Conservation (phyloP, 2,797 vertebrate genomes). For the Acestrorhynchus altus region DNA sequence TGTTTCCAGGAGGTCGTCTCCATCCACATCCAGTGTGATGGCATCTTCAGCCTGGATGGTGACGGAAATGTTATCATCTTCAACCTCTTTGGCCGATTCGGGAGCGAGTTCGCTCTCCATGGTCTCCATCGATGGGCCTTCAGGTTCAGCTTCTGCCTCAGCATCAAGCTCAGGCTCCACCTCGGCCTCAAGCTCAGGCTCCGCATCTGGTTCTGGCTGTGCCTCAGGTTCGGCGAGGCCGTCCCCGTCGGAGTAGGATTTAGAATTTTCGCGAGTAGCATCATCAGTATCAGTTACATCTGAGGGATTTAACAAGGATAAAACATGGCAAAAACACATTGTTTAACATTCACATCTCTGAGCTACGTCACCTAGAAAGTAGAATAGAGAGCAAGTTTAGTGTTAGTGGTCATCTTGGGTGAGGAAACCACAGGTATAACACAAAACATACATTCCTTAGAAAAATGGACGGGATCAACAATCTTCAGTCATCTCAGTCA, state of each 20-base stretch:
- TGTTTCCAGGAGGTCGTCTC: constrained; percentile 99
- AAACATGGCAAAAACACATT: constrained; percentile 95
- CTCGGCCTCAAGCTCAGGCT: constrained; percentile 60
- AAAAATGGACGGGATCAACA: constrained; percentile 50
- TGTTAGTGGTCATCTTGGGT: constrained; percentile 95
- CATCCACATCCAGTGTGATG: constrained; percentile 99
- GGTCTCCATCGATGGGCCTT: constrained; percentile 82
- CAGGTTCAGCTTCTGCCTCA: constrained; percentile 58
- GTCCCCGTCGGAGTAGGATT: constrained; percentile 93
- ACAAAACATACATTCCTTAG: constrained; percentile 93
- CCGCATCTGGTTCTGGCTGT: constrained; percentile 56
- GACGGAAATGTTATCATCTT: constrained; percentile 99
- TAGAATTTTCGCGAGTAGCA: constrained; percentile 99
- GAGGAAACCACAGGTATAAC: constrained; percentile 91
- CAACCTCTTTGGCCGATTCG: constrained; percentile 89
- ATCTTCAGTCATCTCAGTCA: constrained; percentile 47
- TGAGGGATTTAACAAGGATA: constrained; percentile 99
- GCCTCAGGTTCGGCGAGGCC: constrained; percentile 77
- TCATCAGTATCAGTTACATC: constrained; percentile 99
- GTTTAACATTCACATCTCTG: constrained; percentile 97
- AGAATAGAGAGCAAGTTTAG: constrained; percentile 95
- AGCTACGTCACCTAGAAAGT: constrained; percentile 93
- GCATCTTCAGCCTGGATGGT: constrained; percentile 99
- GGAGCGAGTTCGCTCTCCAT: constrained; percentile 88
- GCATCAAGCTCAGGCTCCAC: constrained; percentile 49